Evolutionary conservation across 2,888 invertebrate genomes (phyloP).

Genomic region (Abscondita cerata): DNA sequence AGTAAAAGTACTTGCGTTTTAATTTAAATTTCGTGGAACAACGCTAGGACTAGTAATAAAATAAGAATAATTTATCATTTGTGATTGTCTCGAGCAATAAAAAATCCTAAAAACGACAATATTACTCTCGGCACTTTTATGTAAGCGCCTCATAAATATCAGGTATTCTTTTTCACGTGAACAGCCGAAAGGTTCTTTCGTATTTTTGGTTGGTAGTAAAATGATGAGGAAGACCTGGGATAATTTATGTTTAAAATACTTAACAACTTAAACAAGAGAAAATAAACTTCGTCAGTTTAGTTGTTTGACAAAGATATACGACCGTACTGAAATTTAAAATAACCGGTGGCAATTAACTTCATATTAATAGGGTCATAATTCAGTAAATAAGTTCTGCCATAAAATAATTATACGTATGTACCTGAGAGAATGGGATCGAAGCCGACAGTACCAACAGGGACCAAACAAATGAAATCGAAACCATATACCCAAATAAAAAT

Average conservation of each 20-base stretch:
- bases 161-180: constrained; percentile 11
- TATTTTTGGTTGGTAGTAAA: constrained; percentile 11
- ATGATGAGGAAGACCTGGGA: constrained; percentile 7
- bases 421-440: no score
- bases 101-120: constrained; percentile 25
- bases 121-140: constrained; percentile 26
- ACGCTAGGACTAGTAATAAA: constrained; percentile 11
- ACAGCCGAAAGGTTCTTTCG: constrained; percentile 14
- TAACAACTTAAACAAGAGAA: constrained; percentile 14
- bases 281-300: constrained; percentile 17
- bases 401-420: constrained; percentile 18
- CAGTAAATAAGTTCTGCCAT: constrained; percentile 13
- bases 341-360: constrained; percentile 25
- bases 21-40: neutral
- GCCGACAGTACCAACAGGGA: no score
- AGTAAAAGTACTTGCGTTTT: neutral
- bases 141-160: constrained; percentile 22
- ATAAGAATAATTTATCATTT: constrained; percentile 14
- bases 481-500: neutral
- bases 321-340: constrained; percentile 20
- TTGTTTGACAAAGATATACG: constrained; percentile 15
- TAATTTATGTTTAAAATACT: constrained; percentile 17
- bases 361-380: constrained; percentile 21
- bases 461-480: neutral
- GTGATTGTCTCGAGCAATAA: constrained; percentile 18